Base-by-base conservation (phyloP, 2,888 invertebrate species). In the Synanthedon myopaeformis region DNA sequence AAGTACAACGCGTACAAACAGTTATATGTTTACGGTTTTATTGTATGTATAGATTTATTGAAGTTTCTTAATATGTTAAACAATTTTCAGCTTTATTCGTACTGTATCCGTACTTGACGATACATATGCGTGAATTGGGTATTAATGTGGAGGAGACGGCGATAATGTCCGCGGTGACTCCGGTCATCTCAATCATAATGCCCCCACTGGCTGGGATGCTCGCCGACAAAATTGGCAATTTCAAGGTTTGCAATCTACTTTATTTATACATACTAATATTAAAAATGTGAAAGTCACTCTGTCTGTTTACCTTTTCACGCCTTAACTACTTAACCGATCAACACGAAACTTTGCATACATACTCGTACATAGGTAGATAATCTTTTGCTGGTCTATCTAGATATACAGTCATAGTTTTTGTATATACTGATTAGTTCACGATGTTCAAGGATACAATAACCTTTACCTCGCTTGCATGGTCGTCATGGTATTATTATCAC, bases 191-290 rank as follows among this genome's bases (percentile, higher is more conserved):
- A 58, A 93, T 94, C 62, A 86, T 94, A 57, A 93, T 93, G 91
- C 94, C 94, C 42, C 93, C 94, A 1, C 72, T 93, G 41, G 92
- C 93, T 3, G 94, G 94, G 56, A 89, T 94, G 84, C 76, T 93
- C 45, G 94, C 93, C 0, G 94, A 94, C 76, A 92, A 92, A 76
- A 92, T 94, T 60, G 94, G 94, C 58, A 94, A 94, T 79, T 94
- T 94, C 75, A 92, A 91, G 88, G 93, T 93, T 70, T 82, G 81
- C 68, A 35, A 3, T 35, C 45, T 35, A 35, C 28, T 8, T 35
- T 23, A 12, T n/a, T 41, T 41, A 41, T 10, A 8, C 17, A 23
- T 23, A 23, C 23, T 23, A 23, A 23, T 23, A 5, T 23, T 23
- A 0, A 5, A 23, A 23, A 23, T 23, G 23, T 23, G 23, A 5